A percentile compares a stretch with the other conserved stretches of the same genome.
phyloP scores from a whole-genome alignment of 2,113 vertebrate genomes.

The Sapajus apella region DNA sequence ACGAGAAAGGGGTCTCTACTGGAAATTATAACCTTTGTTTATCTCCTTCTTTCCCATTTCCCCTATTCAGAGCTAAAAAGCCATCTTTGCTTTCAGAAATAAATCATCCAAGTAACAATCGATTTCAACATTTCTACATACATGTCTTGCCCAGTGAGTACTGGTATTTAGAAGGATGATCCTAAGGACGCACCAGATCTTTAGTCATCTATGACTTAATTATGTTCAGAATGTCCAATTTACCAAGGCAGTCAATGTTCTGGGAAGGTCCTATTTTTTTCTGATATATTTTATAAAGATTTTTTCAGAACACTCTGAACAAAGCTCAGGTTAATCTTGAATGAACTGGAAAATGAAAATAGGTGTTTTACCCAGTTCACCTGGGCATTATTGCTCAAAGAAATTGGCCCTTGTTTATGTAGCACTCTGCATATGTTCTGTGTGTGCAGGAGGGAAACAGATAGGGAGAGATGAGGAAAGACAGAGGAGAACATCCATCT shows the following conservation, averaged over 20 bases:
- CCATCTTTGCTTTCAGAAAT: background rate
- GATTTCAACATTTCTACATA: background rate
- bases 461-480: accelerated
- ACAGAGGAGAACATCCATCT: background rate
- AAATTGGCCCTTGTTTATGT: background rate
- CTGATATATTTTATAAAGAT: background rate
- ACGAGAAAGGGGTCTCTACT: background rate
- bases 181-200: background rate
- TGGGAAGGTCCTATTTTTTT: background rate
- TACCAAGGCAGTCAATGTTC: background rate
- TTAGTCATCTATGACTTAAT: slow-evolving; percentile 12
- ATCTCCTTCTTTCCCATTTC: background rate
- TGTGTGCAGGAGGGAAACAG: background rate
- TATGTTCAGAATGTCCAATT: background rate
- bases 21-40: background rate
- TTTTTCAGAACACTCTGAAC: background rate
- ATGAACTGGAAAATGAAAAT: background rate
- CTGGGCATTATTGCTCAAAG: background rate
- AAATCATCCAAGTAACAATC: slow-evolving; percentile 1
- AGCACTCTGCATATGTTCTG: background rate
- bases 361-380: background rate
- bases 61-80: slow-evolving; percentile 18
- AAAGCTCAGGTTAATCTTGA: background rate
- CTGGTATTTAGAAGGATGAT: background rate
- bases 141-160: background rate